Evolutionary conservation across 2,797 vertebrate species (phyloP), one percentile per base, ranked within the genome.

Genomic region (Knipowitschia caucasica): DNA sequence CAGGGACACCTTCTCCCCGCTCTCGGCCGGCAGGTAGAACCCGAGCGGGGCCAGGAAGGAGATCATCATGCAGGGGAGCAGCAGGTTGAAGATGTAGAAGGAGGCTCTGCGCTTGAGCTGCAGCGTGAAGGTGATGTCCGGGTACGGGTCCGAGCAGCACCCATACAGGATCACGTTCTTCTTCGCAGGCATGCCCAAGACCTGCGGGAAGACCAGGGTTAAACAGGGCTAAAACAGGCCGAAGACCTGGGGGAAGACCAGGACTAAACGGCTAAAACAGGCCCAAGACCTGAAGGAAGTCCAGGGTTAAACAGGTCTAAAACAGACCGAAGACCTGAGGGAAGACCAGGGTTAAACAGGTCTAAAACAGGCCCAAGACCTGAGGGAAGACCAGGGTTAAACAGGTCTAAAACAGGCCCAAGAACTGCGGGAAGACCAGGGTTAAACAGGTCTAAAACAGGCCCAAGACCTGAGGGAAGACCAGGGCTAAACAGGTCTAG

Each of bases 51-150:
- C 93, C 57, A 97, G 88, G 59, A 94, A 92, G 61, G 95, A 96
- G 80, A 95, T 94, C 89, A 95, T 90, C 82, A 95, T 80, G 75
- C 94, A 96, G 69, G 94, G 94, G 43, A 95, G 89, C 29, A 93
- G 92, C 29, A 95, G 88, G 88, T 96, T 97, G 80, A 93, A 95
- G 81, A 96, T 87, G 79, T 95, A 95, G 84, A 94, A 96, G 58
- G 94, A 93, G 27, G 94, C 88, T 0, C 93, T 88, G 34, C 94
- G 87, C 74, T 91, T 91, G 50, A 97, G 89, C 12, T 89, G 83
- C 31, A 95, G 82, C 0, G 90, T 94, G 87, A 92, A 95, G 52
- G 93, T 96, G 81, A 96, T 86, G 14, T 97, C 94, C 0, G 94
- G 93, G 79, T 95, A 95, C 1, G 95, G 94, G 33, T 96, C 94